Percentiles rank a stretch among this genome's conserved stretches.
Evolutionary conservation across 2,888 invertebrate species (phyloP).

Genomic region (Nineta flava): DNA sequence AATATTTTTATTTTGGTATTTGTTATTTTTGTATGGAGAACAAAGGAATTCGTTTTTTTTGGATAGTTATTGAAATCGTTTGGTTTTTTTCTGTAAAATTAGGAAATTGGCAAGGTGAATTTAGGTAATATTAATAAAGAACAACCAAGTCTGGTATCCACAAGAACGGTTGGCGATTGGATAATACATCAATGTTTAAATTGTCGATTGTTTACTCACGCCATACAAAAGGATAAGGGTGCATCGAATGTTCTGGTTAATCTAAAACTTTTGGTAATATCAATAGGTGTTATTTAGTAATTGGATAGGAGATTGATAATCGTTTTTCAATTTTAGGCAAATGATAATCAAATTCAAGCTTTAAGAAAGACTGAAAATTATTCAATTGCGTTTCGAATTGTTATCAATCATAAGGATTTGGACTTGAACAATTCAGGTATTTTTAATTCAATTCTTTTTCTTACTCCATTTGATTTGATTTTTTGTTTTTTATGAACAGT

Average conservation of each 20-base stretch:
- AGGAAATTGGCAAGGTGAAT: conserved; percentile 22
- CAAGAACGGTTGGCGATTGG: conserved; percentile 41
- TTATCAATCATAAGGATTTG: conserved; percentile 39
- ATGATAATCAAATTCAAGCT: conserved; percentile 31
- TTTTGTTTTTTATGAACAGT: background rate
- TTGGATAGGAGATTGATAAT: background rate
- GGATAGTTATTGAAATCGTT: conserved; percentile 12
- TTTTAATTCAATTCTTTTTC: too few species aligned
- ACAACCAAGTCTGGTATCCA: conserved; percentile 39
- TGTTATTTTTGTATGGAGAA: conserved; percentile 8
- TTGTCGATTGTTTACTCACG: conserved; percentile 46
- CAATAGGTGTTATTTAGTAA: background rate
- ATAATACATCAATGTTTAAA: conserved; percentile 44
- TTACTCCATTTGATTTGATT: too few species aligned
- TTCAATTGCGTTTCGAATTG: conserved; percentile 55
- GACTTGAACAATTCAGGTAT: conserved; percentile 23
- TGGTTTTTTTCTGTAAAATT: conserved; percentile 9
- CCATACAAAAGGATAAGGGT: conserved; percentile 38
- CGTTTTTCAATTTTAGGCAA: conserved; percentile 12
- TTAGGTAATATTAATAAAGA: conserved; percentile 28
- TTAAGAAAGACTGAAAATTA: conserved; percentile 46
- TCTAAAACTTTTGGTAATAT: conserved; percentile 2
- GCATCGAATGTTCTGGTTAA: conserved; percentile 18
- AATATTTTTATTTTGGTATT: background rate
- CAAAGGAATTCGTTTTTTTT: conserved; percentile 18